phyloP scores from a whole-genome alignment of 2,113 vertebrate species.

The Neogale vison region DNA sequence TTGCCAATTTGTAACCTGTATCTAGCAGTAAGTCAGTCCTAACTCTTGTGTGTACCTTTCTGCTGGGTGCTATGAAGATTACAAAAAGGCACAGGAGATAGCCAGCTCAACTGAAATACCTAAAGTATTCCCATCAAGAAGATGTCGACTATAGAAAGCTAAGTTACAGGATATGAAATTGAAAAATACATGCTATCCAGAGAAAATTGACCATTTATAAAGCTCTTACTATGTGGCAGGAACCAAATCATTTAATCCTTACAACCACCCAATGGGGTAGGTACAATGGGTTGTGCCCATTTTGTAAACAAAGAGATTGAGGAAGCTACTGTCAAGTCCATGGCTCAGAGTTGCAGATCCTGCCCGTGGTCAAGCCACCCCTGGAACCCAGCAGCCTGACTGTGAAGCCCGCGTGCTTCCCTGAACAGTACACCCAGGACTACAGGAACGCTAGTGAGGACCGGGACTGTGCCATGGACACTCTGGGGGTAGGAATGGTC shows the following conservation, averaged over 20 bases:
- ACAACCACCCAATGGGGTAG: not conserved
- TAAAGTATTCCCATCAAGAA: not conserved
- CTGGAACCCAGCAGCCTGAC: accelerated
- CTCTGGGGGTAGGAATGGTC: too few species aligned
- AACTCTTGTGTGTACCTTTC: not conserved
- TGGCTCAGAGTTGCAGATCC: not conserved
- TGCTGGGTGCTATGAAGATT: not conserved
- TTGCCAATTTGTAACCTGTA: not conserved
- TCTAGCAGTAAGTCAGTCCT: not conserved
- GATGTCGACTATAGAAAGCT: not conserved
- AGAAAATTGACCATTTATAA: not conserved
- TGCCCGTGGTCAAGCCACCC: not conserved
- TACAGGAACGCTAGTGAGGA: accelerated
- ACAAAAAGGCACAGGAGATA: not conserved
- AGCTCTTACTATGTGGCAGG: not conserved
- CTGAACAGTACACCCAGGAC: not conserved
- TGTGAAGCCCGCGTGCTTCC: not conserved
- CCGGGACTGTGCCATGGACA: accelerated
- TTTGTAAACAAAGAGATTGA: not conserved
- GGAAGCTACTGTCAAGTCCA: not conserved
- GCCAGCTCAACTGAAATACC: not conserved
- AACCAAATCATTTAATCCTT: not conserved
- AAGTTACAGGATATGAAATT: not conserved
- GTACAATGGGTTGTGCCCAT: not conserved
- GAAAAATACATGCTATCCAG: not conserved